Evolutionary conservation across 2,797 vertebrate species (phyloP), one percentile per base, ranked within the genome.

Genomic region (Epinephelus coioides): DNA sequence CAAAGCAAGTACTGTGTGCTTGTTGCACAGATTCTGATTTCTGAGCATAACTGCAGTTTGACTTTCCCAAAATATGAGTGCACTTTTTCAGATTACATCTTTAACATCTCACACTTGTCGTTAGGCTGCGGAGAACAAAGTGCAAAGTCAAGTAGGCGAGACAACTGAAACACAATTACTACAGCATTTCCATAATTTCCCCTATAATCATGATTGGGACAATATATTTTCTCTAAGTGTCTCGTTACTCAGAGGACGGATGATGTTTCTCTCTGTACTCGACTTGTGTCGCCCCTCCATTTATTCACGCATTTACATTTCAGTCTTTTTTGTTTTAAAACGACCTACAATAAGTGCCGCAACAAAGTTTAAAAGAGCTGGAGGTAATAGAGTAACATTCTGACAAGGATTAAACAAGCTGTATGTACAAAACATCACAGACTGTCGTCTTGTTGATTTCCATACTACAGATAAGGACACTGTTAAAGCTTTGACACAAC

Each of bases 1-100:
- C 9, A 34, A 19, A 34, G 17, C 27, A 18, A 38, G 9, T 6
- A 56, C 34, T 4, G 7, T 3, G 17, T 23, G 60, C 25, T 44
- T 18, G 11, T 21, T 44, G 13, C 40, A 15, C 59, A 14, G 21
- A 47, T 47, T 47, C 9, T n/a, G 44, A 38, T 61, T 44, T 14
- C 47, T 51, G 15, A 11, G 18, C 21, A 43, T 4, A 57, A 11
- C 47, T 38, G 40, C 56, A 14, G 23, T 23, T 49, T 63, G 70
- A 81, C 23, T 14, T 76, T 81, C 18, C 9, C 17, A 66, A 81
- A 34, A 70, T 54, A 46, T 6, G n/a, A 69, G n/a, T 2, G 59
- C 43, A 69, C 8, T 47, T 53, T 75, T 53, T 66, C n/a, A 25
- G 68, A 53, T 71, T 38, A 23, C 53, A 0, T 61, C 43, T 74